Evolutionary conservation across 2,113 vertebrate species (phyloP).

Genomic region (Cyphomyrus discorhynchus): DNA sequence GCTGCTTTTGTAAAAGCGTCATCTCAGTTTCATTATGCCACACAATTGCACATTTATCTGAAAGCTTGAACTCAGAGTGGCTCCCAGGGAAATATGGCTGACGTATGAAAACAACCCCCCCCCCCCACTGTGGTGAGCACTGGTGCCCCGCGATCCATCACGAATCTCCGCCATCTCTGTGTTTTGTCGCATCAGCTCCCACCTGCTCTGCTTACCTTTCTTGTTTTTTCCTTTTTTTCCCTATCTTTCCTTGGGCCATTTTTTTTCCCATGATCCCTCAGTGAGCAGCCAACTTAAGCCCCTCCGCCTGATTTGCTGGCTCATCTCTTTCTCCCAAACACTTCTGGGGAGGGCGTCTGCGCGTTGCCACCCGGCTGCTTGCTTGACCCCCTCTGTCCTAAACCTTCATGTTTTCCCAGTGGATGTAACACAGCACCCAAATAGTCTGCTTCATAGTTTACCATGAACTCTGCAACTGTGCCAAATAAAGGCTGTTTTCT

Average conservation of each 20-base stretch:
- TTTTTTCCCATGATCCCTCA: constrained; percentile 22
- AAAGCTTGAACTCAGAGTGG: constrained; percentile 6
- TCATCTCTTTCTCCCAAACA: not conserved
- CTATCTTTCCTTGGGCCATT: not conserved
- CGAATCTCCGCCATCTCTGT: not conserved
- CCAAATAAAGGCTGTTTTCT: not conserved
- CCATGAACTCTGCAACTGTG: not conserved
- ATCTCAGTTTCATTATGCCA: not conserved
- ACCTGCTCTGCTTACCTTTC: not conserved
- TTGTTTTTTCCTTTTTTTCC: not conserved
- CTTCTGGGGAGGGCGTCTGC: not conserved
- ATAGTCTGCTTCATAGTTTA: not conserved
- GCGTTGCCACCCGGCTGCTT: not conserved
- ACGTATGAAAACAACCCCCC: constrained; percentile 15
- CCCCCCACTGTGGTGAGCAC: not conserved
- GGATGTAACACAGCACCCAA: not conserved
- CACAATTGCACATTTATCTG: constrained; percentile 6
- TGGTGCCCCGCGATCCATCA: constrained; percentile 9
- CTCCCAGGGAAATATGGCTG: constrained; percentile 25
- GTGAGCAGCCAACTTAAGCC: not conserved
- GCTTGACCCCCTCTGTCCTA: not conserved
- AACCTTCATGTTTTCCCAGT: not conserved
- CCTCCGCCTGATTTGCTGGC: not conserved
- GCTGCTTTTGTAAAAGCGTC: not conserved
- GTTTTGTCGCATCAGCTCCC: constrained; percentile 14